A percentile compares a stretch with the other conserved stretches of the same genome.
phyloP scores from a whole-genome alignment of 2,797 vertebrate species.

The Pangasius sanitwongsei region DNA sequence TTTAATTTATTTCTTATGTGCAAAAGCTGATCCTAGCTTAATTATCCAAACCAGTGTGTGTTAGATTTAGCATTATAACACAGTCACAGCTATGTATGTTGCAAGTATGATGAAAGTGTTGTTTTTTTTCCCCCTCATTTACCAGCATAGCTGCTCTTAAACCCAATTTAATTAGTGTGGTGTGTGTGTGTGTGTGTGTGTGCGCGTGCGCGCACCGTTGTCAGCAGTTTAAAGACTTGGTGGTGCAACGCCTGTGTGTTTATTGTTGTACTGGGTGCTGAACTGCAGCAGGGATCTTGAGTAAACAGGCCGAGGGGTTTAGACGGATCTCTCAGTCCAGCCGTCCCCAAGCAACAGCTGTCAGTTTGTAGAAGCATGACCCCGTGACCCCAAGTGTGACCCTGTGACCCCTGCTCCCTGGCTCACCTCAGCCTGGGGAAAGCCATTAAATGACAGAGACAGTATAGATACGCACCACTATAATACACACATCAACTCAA shows the following conservation, averaged over 20 bases:
- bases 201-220: background rate
- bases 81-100: background rate
- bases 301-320: slow-evolving; percentile 65
- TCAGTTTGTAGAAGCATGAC: slow-evolving; percentile 52
- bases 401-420: slow-evolving; percentile 21
- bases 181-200: background rate
- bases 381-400: slow-evolving; percentile 33
- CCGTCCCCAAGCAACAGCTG: slow-evolving; percentile 55
- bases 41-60: background rate
- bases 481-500: slow-evolving; percentile 7
- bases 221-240: slow-evolving; percentile 42
- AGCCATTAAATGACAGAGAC: background rate
- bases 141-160: background rate
- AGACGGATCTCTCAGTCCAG: slow-evolving; percentile 32
- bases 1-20: background rate
- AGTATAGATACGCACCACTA: background rate
- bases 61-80: background rate
- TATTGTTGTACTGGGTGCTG: slow-evolving; percentile 66
- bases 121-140: background rate
- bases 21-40: background rate
- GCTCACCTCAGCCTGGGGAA: slow-evolving; percentile 27
- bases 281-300: slow-evolving; percentile 63
- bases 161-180: background rate
- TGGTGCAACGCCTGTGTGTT: slow-evolving; percentile 61
- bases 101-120: background rate